Base-by-base conservation (phyloP, 2,797 vertebrate genomes). In the Smutsia temminckii region DNA sequence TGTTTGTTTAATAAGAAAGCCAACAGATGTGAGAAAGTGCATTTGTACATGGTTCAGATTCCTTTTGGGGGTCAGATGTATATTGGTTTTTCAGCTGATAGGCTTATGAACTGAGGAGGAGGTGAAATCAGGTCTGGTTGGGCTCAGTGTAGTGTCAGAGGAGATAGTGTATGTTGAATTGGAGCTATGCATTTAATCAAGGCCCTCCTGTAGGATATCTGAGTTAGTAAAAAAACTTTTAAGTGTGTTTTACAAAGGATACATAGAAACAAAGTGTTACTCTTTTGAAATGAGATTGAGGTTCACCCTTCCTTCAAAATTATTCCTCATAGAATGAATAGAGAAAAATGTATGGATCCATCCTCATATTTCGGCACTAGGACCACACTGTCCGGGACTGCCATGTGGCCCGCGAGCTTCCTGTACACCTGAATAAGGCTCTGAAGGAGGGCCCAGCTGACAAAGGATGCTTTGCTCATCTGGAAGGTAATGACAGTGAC, bases 401-500 rank as follows among this genome's bases (percentile, higher is more conserved):
- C 13, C 16, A 34, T 3, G 2, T 46, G 66, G 57, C 25, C 34
- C 49, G n/a, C 2, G 34, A 95, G 42, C 63, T 84, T 42, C 64
- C 69, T 69, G 59, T 5, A 84, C 3, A 75, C 72, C 63, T 57
- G 29, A 78, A 80, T 12, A 68, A 92, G 84, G 27, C 25, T 0
- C 4, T 0, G 4, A 21, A 88, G 1, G 6, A 91, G 49, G 0
- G 16, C 0, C 34, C n/a, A 20, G 10, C 13, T 10, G 10, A 91
- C 18, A 23, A n/a, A 0, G 3, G 13, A 71, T 49, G 0, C 63
- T 81, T 86, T 89, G 85, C 12, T 94, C 93, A 94, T 92, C 86
- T 88, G 42, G 91, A 94, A 94, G 93, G 92, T 95, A 94, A 94
- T 95, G 94, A 94, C 94, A 97, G 68, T 97, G 96, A 97, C 88